Evolutionary conservation across 2,797 vertebrate species (phyloP).

Genomic region (Choloepus didactylus): DNA sequence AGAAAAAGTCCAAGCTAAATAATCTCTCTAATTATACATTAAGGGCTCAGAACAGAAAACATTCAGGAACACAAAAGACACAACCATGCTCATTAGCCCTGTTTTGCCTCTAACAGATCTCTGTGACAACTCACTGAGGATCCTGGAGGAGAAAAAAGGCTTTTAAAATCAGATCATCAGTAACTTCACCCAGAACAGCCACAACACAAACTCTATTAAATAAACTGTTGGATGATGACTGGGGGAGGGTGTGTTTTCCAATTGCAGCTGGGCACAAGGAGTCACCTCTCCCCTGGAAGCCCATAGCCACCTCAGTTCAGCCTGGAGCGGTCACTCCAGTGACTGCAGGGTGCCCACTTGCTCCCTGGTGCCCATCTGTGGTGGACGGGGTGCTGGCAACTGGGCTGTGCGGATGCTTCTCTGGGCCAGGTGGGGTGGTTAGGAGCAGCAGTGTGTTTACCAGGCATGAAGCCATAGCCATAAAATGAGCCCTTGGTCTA

Average conservation of each 20-base stretch:
- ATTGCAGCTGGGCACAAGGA: conserved; percentile 73
- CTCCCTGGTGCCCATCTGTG: rapidly evolving
- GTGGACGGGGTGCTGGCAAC: not conserved
- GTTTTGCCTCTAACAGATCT: conserved; percentile 82
- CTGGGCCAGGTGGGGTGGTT: too few species aligned
- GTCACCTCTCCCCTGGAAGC: conserved; percentile 51
- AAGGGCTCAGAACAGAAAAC: conserved; percentile 87
- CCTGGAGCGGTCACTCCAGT: not conserved
- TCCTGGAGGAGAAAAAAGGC: conserved; percentile 69
- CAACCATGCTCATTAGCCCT: conserved; percentile 85
- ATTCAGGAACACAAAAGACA: conserved; percentile 86
- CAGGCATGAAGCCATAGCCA: not conserved
- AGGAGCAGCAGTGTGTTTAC: not conserved
- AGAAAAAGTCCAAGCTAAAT: conserved; percentile 81
- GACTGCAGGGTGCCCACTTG: not conserved
- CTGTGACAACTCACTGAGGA: conserved; percentile 81
- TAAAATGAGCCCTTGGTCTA: not conserved
- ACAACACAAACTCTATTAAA: conserved; percentile 77
- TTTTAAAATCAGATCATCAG: conserved; percentile 79
- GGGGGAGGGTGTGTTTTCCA: conserved; percentile 60
- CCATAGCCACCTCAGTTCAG: not conserved
- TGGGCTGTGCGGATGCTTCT: not conserved
- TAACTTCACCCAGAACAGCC: conserved; percentile 80
- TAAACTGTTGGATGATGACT: conserved; percentile 76
- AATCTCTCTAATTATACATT: conserved; percentile 88